phyloP scores from a whole-genome alignment of 2,797 vertebrate species.

The Ceyx erithaca region DNA sequence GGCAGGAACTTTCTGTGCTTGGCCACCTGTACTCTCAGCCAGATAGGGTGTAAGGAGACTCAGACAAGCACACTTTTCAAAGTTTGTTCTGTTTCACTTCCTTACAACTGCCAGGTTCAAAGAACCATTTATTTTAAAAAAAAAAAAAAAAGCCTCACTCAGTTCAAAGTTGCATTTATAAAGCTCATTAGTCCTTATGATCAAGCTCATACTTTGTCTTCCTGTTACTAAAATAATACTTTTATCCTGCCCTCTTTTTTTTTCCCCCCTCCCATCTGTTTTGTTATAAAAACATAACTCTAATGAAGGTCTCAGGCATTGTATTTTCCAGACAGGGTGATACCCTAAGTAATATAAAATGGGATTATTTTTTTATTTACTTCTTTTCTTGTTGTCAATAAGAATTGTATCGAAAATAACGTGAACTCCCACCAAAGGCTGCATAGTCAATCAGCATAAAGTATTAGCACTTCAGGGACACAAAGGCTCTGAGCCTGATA shows the following conservation, averaged over 20 bases:
- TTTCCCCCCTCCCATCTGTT: background rate
- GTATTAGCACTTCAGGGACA: conserved; percentile 73
- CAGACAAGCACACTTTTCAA: conserved; percentile 75
- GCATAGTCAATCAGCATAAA: conserved; percentile 68
- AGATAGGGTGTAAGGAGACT: conserved; percentile 75
- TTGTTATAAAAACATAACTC: conserved; percentile 40
- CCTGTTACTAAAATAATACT: conserved; percentile 72
- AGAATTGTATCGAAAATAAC: conserved; percentile 66
- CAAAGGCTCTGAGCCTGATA: conserved; percentile 45
- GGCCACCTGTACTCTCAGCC: conserved; percentile 85
- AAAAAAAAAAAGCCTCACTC: background rate
- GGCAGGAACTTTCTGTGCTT: conserved; percentile 86
- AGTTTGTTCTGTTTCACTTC: conserved; percentile 74
- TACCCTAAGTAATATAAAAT: conserved; percentile 41
- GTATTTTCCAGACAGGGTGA: conserved; percentile 16
- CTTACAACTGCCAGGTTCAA: conserved; percentile 74
- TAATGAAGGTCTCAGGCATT: background rate
- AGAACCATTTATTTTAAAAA: conserved; percentile 68
- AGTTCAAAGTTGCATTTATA: conserved; percentile 73
- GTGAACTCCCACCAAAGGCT: conserved; percentile 38
- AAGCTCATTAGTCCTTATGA: conserved; percentile 39
- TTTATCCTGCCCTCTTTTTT: conserved; percentile 8
- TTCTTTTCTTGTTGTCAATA: conserved; percentile 40
- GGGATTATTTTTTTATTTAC: background rate
- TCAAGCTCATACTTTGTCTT: conserved; percentile 70